A percentile compares a stretch with the other conserved stretches of the same genome.
phyloP scores from a whole-genome alignment of 2,113 vertebrate genomes.

The Lanius collurio region DNA sequence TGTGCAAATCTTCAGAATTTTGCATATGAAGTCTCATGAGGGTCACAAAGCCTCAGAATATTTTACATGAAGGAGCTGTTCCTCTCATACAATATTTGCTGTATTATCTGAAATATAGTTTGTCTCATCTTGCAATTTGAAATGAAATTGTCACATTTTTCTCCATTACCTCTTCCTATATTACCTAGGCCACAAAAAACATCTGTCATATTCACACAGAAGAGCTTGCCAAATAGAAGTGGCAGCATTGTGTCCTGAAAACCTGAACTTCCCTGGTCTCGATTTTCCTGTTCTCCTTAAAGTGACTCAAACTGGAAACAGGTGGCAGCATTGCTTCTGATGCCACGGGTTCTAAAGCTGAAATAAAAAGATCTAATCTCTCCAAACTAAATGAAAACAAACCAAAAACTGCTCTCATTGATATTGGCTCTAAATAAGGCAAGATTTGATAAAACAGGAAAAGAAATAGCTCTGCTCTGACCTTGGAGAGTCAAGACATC shows the following conservation, averaged over 20 bases:
- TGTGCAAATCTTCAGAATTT: background rate
- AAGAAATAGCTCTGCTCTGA: background rate
- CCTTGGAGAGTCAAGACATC: background rate
- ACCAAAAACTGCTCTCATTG: background rate
- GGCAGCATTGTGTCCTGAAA: background rate
- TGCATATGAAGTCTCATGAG: background rate
- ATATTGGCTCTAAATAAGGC: background rate
- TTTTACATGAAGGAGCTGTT: background rate
- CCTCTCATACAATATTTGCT: background rate
- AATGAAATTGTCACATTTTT: background rate
- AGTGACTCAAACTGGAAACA: background rate
- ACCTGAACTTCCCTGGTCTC: background rate
- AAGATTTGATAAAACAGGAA: background rate
- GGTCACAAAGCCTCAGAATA: background rate
- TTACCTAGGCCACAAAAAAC: background rate
- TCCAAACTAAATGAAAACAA: background rate
- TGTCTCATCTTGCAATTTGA: background rate
- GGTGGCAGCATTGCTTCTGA: background rate
- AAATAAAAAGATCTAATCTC: background rate
- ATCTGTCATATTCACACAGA: background rate
- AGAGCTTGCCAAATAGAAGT: background rate
- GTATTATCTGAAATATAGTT: background rate
- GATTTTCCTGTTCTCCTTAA: background rate
- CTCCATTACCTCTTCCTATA: background rate
- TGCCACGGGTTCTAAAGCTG: background rate